These are phyloP conservation scores for Marmota monax DNA, from an alignment of 2,113 vertebrate genomes.

Conservation along the genomic window DNA sequence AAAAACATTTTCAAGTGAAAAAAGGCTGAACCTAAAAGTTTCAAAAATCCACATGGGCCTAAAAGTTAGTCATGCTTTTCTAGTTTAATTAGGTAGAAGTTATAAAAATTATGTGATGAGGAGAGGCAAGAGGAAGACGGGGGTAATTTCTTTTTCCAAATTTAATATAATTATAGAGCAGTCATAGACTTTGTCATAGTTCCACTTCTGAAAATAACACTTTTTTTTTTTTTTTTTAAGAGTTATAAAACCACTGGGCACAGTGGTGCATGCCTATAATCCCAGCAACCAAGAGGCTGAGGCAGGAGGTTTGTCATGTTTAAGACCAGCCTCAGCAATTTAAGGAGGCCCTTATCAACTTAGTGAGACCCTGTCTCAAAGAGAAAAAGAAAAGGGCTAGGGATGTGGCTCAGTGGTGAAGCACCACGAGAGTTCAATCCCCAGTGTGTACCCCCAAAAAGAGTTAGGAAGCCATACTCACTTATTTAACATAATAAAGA, in stretches of 20 bases:
- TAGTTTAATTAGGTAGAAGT: conserved; percentile 53
- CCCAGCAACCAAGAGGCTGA: no score
- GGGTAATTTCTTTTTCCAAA: background rate
- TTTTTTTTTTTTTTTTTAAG: background rate
- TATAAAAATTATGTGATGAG: conserved; percentile 34
- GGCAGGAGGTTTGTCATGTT: no score
- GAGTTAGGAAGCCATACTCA: background rate
- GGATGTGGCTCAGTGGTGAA: no score
- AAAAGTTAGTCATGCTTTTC: conserved; percentile 44
- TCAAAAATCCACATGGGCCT: background rate
- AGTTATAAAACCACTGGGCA: background rate
- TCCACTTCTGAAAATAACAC: conserved; percentile 51
- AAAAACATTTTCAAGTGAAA: conserved; percentile 33
- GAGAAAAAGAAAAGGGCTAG: no score
- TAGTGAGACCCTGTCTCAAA: no score
- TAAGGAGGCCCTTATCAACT: no score
- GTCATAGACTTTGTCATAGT: conserved; percentile 44
- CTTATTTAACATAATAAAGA: conserved; percentile 25
- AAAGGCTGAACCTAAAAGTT: background rate
- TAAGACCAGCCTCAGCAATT: no score
- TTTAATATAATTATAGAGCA: conserved; percentile 50
- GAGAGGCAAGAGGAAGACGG: conserved; percentile 37
- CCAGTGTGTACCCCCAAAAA: no score
- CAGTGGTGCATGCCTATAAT: no score
- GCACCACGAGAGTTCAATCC: no score